Evolutionary conservation across 1,140 invertebrate genomes (phyloP).

Genomic region (Brachionus plicatilis): DNA sequence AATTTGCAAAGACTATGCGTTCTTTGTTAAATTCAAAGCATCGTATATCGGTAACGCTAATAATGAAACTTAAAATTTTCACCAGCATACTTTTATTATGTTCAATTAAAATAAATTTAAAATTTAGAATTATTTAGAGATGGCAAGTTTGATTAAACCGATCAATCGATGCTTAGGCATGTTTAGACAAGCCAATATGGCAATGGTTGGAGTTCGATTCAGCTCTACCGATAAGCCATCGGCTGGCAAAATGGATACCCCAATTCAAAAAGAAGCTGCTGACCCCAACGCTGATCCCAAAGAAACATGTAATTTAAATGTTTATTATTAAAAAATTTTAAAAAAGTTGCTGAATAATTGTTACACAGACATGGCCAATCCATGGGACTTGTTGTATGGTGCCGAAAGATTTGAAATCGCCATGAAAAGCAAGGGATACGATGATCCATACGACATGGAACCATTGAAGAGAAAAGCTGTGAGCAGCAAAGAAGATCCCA

Average conservation of each 20-base stretch:
- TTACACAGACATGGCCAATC: not conserved
- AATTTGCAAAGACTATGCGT: not conserved
- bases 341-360: not conserved
- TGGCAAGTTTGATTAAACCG: conserved; percentile 20
- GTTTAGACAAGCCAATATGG: conserved; percentile 4
- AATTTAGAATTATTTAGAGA: not conserved
- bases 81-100: not conserved
- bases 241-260: not conserved
- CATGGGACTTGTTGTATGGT: conserved; percentile 30
- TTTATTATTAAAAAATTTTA: not conserved
- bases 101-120: not conserved
- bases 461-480: conserved; percentile 64
- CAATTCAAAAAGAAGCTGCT: not conserved
- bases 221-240: conserved; percentile 5
- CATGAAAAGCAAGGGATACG: conserved; percentile 40
- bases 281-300: conserved; percentile 37
- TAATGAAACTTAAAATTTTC: not conserved
- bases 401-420: conserved; percentile 39
- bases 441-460: conserved; percentile 38
- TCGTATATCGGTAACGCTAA: not conserved
- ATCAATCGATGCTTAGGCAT: not conserved
- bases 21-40: not conserved
- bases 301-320: conserved; percentile 35
- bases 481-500: conserved; percentile 78
- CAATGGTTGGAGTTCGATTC: not conserved